Conservation (phyloP, 2,888 invertebrate species). For the Blomia tropicalis region DNA sequence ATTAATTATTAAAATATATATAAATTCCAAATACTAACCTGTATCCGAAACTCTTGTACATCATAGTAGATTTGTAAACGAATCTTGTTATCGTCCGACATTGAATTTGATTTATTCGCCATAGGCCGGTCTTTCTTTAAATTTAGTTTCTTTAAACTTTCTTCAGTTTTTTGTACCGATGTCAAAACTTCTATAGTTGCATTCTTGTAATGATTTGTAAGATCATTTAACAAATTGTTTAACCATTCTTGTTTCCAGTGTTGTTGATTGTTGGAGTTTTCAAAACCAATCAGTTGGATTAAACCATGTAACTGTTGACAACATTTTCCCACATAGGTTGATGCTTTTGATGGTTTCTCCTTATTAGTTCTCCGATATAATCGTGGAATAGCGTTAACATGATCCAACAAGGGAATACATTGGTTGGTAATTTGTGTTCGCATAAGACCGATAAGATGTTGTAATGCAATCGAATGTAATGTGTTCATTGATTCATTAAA, state of each 20-base stretch:
- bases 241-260: conserved; percentile 33
- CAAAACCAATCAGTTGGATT: conserved; percentile 33
- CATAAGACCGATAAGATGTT: conserved; percentile 20
- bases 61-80: conserved; percentile 73
- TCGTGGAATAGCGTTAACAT: conserved; percentile 76
- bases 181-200: conserved; percentile 70
- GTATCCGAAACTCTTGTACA: conserved; percentile 54
- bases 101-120: conserved; percentile 38
- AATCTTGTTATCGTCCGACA: conserved; percentile 84
- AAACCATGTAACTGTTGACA: conserved; percentile 47
- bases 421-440: conserved; percentile 21
- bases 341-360: conserved; percentile 61
- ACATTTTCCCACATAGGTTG: conserved; percentile 56
- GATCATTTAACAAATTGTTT: conserved; percentile 29
- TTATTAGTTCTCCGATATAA: conserved; percentile 79
- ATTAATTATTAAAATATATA: neutral
- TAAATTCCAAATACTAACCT: conserved; percentile 36
- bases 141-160: conserved; percentile 74
- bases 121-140: conserved; percentile 51
- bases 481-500: conserved; percentile 11
- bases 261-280: conserved; percentile 27
- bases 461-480: conserved; percentile 1
- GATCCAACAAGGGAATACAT: conserved; percentile 32
- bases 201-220: conserved; percentile 37
- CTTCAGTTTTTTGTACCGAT: conserved; percentile 86